phyloP scores from a whole-genome alignment of 2,888 invertebrate genomes.

The Caenorhabditis afra region DNA sequence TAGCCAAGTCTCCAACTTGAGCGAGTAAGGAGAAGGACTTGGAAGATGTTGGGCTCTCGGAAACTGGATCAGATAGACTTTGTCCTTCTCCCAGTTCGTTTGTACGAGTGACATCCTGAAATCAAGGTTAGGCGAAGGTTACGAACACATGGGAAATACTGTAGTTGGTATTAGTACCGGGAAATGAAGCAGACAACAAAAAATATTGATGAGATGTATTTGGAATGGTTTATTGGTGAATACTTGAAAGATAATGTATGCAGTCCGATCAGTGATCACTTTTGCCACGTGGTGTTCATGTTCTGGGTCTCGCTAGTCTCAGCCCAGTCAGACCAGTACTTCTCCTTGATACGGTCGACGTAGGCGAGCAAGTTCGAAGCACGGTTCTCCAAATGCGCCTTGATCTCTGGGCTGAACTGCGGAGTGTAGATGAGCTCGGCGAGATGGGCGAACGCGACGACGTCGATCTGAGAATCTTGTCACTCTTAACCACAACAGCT shows the following conservation, averaged over 20 bases:
- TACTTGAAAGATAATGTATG: neutral
- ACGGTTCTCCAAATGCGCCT: conserved; percentile 84
- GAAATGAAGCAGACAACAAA: too few species aligned
- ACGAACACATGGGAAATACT: too few species aligned
- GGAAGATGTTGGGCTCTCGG: conserved; percentile 91
- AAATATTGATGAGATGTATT: neutral
- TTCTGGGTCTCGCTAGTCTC: conserved; percentile 64
- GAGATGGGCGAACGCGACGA: conserved; percentile 92
- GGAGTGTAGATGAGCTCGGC: conserved; percentile 94
- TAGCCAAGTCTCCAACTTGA: conserved; percentile 96
- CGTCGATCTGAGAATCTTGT: conserved; percentile 84
- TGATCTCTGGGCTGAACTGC: conserved; percentile 90
- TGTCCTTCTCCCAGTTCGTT: conserved; percentile 83
- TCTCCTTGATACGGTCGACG: conserved; percentile 73
- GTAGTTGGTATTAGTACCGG: too few species aligned
- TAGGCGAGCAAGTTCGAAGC: conserved; percentile 70
- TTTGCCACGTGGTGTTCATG: conserved; percentile 50
- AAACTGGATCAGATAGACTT: conserved; percentile 94
- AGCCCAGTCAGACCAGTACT: conserved; percentile 78
- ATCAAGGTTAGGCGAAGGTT: too few species aligned
- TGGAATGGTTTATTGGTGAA: neutral
- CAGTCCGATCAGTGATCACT: neutral
- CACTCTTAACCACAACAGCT: neutral
- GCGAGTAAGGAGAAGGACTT: conserved; percentile 92
- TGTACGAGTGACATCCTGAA: conserved; percentile 70